phyloP scores from a whole-genome alignment of 2,888 invertebrate species.

The Ceriagrion tenellum region DNA sequence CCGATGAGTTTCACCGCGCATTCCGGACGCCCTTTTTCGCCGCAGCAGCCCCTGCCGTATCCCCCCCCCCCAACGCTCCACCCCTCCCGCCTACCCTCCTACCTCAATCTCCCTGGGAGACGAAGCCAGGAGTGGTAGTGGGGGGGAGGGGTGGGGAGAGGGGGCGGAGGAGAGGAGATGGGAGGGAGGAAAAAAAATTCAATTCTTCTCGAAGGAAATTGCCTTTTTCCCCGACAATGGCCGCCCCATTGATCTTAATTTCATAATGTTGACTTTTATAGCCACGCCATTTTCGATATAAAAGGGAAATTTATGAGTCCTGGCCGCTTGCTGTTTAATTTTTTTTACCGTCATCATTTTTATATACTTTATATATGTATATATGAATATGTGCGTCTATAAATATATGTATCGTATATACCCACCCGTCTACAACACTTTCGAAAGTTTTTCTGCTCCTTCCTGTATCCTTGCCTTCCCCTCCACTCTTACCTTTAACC shows the following conservation, averaged over 20 bases:
- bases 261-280: conserved; percentile 36
- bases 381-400: no score
- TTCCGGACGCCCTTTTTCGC: neutral
- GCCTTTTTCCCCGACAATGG: conserved; percentile 39
- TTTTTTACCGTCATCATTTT: neutral
- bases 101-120: neutral
- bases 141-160: neutral
- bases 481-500: neutral
- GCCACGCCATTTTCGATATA: conserved; percentile 31
- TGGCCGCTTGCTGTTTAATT: neutral
- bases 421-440: neutral
- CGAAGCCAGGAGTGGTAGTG: neutral
- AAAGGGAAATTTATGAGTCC: conserved; percentile 36
- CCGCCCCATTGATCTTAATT: conserved; percentile 36
- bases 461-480: neutral
- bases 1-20: no score
- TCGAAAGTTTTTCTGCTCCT: neutral
- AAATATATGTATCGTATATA: neutral
- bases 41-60: neutral
- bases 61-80: neutral
- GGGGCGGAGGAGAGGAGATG: neutral
- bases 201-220: conserved; percentile 39
- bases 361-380: neutral
- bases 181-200: neutral
- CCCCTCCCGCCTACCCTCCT: neutral